A percentile compares a stretch with the other conserved stretches of the same genome.
These are phyloP conservation scores for Habrosyne pyritoides DNA, from an alignment of 2,888 invertebrate genomes.

Conservation along the genomic window DNA sequence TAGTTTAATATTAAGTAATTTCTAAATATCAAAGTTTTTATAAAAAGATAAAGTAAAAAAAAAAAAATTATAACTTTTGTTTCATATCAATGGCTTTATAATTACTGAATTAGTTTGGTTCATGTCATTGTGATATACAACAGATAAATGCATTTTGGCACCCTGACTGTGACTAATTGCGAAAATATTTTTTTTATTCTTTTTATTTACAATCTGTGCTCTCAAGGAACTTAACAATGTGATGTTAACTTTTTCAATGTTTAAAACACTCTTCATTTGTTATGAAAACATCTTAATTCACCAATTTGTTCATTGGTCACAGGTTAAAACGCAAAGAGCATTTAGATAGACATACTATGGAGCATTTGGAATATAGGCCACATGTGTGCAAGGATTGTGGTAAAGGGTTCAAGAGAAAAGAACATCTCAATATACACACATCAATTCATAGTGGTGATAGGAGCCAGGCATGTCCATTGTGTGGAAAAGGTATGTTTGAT, in stretches of 20 bases:
- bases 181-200: background rate
- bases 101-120: too few species aligned
- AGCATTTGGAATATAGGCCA: slow-evolving; percentile 90
- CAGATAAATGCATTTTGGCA: too few species aligned
- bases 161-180: background rate
- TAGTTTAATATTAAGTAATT: too few species aligned
- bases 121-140: too few species aligned
- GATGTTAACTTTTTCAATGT: too few species aligned
- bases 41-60: background rate
- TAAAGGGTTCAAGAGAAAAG: slow-evolving; percentile 91
- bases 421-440: slow-evolving; percentile 90
- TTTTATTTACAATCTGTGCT: too few species aligned
- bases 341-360: slow-evolving; percentile 88
- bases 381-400: slow-evolving; percentile 89
- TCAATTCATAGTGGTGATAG: slow-evolving; percentile 92
- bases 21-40: too few species aligned
- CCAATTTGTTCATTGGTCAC: slow-evolving; percentile 8
- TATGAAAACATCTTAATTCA: too few species aligned
- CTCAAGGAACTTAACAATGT: too few species aligned
- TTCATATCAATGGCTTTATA: too few species aligned
- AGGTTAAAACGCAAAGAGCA: slow-evolving; percentile 90
- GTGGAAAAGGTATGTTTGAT: slow-evolving; percentile 83
- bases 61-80: background rate
- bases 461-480: slow-evolving; percentile 88
- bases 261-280: too few species aligned